A percentile compares a stretch with the other conserved stretches of the same genome.
Conservation (phyloP, 30 jellyfish, hydroid and myxozoan species). For the Hydra vulgaris region DNA sequence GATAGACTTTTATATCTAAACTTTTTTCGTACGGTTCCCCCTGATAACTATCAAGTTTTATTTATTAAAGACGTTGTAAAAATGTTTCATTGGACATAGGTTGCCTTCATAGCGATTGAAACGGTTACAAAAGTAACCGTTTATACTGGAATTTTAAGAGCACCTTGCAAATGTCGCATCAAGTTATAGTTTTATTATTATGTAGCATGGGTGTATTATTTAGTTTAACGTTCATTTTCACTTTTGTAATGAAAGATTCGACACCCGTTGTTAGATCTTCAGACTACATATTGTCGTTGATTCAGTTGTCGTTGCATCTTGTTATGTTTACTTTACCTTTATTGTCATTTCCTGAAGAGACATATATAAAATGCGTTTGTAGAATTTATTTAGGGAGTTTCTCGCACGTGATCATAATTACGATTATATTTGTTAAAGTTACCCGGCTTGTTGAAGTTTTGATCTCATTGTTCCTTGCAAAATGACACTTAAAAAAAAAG, state of each 20-base stretch:
- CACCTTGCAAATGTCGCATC: not conserved
- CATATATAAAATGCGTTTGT: not conserved
- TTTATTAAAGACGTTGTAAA: not conserved
- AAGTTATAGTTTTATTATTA: not conserved
- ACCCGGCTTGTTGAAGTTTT: not conserved
- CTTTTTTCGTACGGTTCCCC: not conserved
- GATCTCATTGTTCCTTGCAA: not conserved
- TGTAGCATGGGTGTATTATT: not conserved
- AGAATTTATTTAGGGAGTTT: not conserved
- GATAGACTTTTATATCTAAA: not conserved
- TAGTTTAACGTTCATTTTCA: not conserved
- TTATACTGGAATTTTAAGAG: not conserved
- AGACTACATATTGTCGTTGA: not conserved
- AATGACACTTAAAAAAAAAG: not conserved
- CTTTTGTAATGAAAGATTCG: not conserved
- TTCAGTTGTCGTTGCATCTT: not conserved
- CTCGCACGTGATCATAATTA: not conserved
- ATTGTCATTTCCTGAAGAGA: not conserved
- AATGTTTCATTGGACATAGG: not conserved
- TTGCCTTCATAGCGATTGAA: not conserved
- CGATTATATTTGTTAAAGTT: conserved; percentile 1
- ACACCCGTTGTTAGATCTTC: conserved; percentile 9
- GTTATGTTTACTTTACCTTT: not conserved
- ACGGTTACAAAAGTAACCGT: not conserved
- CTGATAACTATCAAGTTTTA: not conserved